phyloP scores from a whole-genome alignment of 2,797 vertebrate species.

The Anguilla marmorata region DNA sequence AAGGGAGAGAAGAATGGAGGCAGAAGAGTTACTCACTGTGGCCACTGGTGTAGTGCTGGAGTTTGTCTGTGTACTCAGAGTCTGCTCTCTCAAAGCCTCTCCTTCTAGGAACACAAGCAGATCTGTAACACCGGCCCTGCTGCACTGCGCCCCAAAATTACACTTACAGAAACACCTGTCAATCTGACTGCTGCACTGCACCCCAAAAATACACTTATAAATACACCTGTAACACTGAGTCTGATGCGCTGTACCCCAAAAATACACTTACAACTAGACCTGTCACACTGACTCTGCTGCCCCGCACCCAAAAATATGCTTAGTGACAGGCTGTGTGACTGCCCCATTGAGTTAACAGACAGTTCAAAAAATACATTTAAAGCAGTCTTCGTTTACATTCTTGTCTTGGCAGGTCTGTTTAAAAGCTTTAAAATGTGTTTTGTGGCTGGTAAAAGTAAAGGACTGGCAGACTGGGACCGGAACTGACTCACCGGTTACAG shows the following conservation, averaged over 20 bases:
- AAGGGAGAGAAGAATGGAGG: not conserved
- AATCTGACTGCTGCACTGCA: not conserved
- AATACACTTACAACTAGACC: not conserved
- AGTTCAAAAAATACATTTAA: not conserved
- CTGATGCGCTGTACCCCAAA: not conserved
- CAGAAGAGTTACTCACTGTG: conserved; percentile 83
- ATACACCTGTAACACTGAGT: conserved; percentile 17
- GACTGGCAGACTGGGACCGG: not conserved
- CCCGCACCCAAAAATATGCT: not conserved
- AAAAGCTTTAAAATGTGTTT: conserved; percentile 16
- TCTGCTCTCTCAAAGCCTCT: conserved; percentile 87
- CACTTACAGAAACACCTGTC: not conserved
- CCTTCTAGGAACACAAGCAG: conserved; percentile 70
- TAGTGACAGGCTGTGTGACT: not conserved
- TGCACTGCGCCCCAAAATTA: not conserved
- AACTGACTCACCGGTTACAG: conserved; percentile 82
- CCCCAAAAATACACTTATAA: conserved; percentile 30
- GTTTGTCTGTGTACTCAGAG: conserved; percentile 94
- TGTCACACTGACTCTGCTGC: too few relatives aligned
- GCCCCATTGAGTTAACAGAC: too few relatives aligned
- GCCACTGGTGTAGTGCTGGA: conserved; percentile 95
- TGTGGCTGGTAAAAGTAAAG: conserved; percentile 3
- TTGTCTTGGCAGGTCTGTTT: conserved; percentile 4
- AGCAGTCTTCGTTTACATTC: conserved; percentile 4
- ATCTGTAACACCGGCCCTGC: conserved; percentile 16